Evolutionary conservation across 2,888 invertebrate species (phyloP), one percentile per base, ranked within the genome.

Genomic region (Stenolophus ochropezus): DNA sequence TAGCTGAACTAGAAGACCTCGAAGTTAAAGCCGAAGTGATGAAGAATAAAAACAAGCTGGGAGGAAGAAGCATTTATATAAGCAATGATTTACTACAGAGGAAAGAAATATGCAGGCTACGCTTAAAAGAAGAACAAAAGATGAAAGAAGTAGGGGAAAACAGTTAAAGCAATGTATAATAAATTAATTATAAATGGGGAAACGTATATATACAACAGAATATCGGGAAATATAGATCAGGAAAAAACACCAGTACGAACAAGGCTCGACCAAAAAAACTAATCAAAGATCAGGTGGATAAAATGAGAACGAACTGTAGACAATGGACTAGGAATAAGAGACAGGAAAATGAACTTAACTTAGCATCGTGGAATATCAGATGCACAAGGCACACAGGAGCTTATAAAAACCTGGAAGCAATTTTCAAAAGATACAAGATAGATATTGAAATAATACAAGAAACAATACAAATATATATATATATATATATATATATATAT

Each of bases 391-490:
- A 18, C 11, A 18, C 20, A 21, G 58, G 58, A 58, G 21, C 58
- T 2, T 58, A 58, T 58, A 58, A 58, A 58, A 58, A 58, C 18
- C 58, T 58, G 23, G 58, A 21, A 58, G 23, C 11, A 16, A 23
- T 11, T 21, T 58, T 58, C n/a, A 53, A 53, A n/a, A 16, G n/a
- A 14, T 53, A 53, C n/a, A 6, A n/a, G 4, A 16, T 53, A 53
- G 58, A 58, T 58, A 23, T 58, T 11, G 58, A 5, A 18, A 23
- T 23, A 18, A 58, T 58, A 21, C 58, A 58, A 18, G 58, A 58
- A 58, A 58, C 58, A 18, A 58, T 6, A 58, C 20, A 58, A 58
- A 58, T n/a, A n/a, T n/a, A n/a, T n/a, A n/a, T n/a, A n/a, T n/a
- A n/a, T n/a, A n/a, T n/a, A n/a, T n/a, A n/a, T n/a, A n/a, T n/a